These are phyloP conservation scores for Eupithecia dodoneata DNA, from an alignment of 2,888 invertebrate species.

Conservation along the genomic window DNA sequence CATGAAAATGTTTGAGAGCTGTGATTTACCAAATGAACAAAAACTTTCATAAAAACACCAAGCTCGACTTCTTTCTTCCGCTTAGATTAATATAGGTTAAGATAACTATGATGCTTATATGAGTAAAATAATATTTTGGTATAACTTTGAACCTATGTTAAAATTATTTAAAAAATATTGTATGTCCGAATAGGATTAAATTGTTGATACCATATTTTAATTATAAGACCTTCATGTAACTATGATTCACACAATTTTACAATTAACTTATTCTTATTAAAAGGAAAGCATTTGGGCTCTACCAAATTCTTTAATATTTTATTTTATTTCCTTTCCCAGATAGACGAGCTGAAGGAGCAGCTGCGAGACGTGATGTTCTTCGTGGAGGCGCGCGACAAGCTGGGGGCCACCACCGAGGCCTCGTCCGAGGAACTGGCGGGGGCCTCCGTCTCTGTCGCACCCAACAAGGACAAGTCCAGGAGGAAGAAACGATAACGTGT, in stretches of 20 bases:
- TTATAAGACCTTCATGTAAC: no score
- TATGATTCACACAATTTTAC: no score
- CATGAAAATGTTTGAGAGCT: no score
- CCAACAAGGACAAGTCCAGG: conserved; percentile 54
- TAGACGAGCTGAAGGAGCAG: conserved; percentile 95
- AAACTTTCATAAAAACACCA: background rate
- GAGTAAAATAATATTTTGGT: no score
- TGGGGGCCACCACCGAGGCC: conserved; percentile 54
- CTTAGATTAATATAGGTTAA: no score
- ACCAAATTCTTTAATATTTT: background rate
- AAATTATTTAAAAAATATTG: no score
- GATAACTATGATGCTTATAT: no score
- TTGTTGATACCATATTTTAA: no score
- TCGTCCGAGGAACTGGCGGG: conserved; percentile 57
- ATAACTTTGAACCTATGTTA: no score
- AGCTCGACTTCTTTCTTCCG: background rate
- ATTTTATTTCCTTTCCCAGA: conserved; percentile 67
- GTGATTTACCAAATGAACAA: background rate
- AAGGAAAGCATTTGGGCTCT: background rate
- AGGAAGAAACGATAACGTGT: conserved; percentile 44
- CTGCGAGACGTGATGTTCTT: conserved; percentile 98
- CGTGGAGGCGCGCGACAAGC: conserved; percentile 89
- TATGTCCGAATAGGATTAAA: no score
- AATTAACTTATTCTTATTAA: no score
- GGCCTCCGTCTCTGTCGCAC: conserved; percentile 63